These are phyloP conservation scores for Coregonus suidteri DNA, from an alignment of 2,797 vertebrate species.

Conservation along the genomic window DNA sequence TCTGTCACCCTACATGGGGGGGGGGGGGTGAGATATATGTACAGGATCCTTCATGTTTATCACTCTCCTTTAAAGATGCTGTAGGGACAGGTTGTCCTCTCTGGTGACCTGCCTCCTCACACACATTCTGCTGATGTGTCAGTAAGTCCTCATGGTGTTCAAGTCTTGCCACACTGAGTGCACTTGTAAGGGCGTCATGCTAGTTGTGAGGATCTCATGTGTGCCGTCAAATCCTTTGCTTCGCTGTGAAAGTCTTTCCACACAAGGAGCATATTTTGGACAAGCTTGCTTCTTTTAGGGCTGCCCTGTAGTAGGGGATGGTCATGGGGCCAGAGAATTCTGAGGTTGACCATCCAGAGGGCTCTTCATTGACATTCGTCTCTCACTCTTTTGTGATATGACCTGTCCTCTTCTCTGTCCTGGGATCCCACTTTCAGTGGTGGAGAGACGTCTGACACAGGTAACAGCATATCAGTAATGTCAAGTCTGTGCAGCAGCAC, in stretches of 20 bases:
- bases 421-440: background rate
- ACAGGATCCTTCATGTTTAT: no score
- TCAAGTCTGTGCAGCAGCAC: no score
- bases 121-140: background rate
- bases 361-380: background rate
- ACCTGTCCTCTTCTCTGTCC: background rate
- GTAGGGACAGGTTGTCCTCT: background rate
- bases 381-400: background rate
- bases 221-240: background rate
- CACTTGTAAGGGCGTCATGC: background rate
- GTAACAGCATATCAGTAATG: background rate
- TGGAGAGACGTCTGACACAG: no score
- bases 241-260: background rate
- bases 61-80: background rate
- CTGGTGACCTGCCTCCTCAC: background rate
- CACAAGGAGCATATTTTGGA: slow-evolving; percentile 6
- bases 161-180: background rate
- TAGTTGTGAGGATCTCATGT: background rate
- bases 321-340: background rate
- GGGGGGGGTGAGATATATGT: no score
- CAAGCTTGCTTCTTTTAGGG: background rate
- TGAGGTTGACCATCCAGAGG: background rate
- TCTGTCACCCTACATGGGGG: no score
- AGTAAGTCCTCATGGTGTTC: background rate
- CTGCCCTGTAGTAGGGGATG: background rate